Conservation (phyloP, 2,113 vertebrate genomes). For the Ploceus nigricollis region DNA sequence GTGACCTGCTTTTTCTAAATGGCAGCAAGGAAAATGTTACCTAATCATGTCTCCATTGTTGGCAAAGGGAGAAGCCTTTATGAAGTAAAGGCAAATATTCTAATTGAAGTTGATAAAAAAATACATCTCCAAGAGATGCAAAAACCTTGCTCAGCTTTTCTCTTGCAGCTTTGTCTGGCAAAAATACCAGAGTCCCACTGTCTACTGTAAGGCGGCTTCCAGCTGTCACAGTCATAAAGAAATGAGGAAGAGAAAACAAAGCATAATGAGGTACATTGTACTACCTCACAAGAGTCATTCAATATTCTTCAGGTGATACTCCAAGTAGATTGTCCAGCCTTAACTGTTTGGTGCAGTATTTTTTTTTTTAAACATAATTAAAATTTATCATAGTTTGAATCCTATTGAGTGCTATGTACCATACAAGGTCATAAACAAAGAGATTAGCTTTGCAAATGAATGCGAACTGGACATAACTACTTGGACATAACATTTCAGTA, state of each 20-base stretch:
- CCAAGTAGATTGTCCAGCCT: not conserved
- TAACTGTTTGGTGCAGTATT: not conserved
- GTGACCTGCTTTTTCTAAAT: not conserved
- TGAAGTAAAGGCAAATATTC: not conserved
- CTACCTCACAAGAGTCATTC: not conserved
- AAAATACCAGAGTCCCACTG: not conserved
- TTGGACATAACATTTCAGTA: not conserved
- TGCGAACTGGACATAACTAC: not conserved
- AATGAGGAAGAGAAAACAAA: not conserved
- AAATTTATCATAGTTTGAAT: not conserved
- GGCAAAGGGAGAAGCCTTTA: not conserved
- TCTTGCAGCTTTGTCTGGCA: not conserved
- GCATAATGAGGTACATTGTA: not conserved
- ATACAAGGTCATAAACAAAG: not conserved
- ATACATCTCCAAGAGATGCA: not conserved
- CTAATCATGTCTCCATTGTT: not conserved
- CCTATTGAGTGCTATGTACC: not conserved
- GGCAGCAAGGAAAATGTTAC: not conserved
- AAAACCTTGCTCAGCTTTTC: not conserved
- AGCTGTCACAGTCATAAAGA: not conserved
- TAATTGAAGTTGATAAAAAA: not conserved
- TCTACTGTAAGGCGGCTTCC: not conserved
- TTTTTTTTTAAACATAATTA: not conserved
- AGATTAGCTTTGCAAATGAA: not conserved
- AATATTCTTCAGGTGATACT: not conserved